A percentile compares a stretch with the other conserved stretches of the same genome.
These are phyloP conservation scores for Brachionus asplanchnoidis DNA, from an alignment of 1,140 invertebrate genomes.

Conservation along the genomic window DNA sequence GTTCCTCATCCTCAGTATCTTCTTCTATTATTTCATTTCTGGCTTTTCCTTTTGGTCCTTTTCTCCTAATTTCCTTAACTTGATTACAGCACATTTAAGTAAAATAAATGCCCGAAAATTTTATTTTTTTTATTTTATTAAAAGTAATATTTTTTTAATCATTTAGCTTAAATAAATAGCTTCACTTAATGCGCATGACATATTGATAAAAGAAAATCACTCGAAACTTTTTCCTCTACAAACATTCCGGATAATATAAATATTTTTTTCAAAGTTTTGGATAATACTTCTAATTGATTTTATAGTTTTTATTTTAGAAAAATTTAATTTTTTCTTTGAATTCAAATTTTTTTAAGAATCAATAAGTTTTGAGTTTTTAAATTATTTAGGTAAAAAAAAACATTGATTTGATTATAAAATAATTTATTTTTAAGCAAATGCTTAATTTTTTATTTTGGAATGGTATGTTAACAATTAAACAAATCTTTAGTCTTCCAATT, in stretches of 20 bases:
- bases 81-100: too few relatives aligned
- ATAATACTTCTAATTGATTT: background rate
- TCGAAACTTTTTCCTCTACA: background rate
- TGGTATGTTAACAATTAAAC: background rate
- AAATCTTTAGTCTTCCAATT: slow-evolving; percentile 34
- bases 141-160: too few relatives aligned
- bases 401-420: background rate
- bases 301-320: background rate
- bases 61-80: background rate
- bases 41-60: background rate
- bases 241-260: slow-evolving; percentile 9
- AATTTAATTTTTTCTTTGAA: background rate
- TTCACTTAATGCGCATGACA: too few relatives aligned
- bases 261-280: slow-evolving; percentile 18
- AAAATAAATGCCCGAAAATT: too few relatives aligned
- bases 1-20: background rate
- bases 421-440: background rate
- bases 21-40: background rate
- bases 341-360: background rate
- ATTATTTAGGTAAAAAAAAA: background rate
- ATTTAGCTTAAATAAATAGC: too few relatives aligned
- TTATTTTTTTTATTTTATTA: too few relatives aligned
- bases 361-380: background rate
- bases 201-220: slow-evolving; percentile 12
- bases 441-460: background rate